A percentile compares a stretch with the other conserved stretches of the same genome.
Evolutionary conservation across 2,888 invertebrate genomes (phyloP).

Genomic region (Stenolophus ochropezus): DNA sequence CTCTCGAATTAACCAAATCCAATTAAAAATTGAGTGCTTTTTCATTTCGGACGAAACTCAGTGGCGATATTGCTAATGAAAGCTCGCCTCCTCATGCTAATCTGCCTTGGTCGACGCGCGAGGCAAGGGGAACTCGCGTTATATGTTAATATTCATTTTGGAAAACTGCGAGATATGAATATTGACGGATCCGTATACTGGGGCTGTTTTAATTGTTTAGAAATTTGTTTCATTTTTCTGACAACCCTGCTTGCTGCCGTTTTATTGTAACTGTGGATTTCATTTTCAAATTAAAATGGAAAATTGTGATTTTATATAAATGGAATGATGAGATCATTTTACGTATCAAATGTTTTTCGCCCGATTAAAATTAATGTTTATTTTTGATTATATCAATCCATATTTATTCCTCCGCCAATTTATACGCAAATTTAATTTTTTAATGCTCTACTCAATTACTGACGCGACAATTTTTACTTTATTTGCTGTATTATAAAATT

Average conservation of each 20-base stretch:
- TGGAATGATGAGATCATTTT: constrained; percentile 24
- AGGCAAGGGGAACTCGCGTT: constrained; percentile 13
- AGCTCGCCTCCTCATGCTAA: constrained; percentile 58
- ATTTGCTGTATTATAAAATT: constrained; percentile 8
- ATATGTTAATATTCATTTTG: constrained; percentile 58
- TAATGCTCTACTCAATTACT: constrained; percentile 6
- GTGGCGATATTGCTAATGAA: constrained; percentile 60
- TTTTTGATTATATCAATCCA: constrained; percentile 39
- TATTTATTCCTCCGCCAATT: constrained; percentile 25
- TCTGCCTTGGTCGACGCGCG: not conserved
- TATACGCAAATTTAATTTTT: constrained; percentile 37
- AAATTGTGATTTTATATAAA: constrained; percentile 43
- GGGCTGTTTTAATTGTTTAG: constrained; percentile 47
- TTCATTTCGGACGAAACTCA: constrained; percentile 71
- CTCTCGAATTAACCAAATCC: constrained; percentile 74
- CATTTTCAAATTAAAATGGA: constrained; percentile 46
- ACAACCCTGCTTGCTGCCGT: constrained; percentile 18
- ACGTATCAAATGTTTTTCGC: constrained; percentile 7
- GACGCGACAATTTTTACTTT: not conserved
- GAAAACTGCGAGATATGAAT: constrained; percentile 49
- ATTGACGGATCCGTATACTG: constrained; percentile 45
- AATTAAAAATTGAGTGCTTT: constrained; percentile 76
- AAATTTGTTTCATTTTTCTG: constrained; percentile 53
- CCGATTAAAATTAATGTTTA: constrained; percentile 41
- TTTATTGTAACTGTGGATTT: constrained; percentile 31